A percentile compares a stretch with the other conserved stretches of the same genome.
Evolutionary conservation across 2,797 vertebrate genomes (phyloP).

Genomic region (Mallotus villosus): DNA sequence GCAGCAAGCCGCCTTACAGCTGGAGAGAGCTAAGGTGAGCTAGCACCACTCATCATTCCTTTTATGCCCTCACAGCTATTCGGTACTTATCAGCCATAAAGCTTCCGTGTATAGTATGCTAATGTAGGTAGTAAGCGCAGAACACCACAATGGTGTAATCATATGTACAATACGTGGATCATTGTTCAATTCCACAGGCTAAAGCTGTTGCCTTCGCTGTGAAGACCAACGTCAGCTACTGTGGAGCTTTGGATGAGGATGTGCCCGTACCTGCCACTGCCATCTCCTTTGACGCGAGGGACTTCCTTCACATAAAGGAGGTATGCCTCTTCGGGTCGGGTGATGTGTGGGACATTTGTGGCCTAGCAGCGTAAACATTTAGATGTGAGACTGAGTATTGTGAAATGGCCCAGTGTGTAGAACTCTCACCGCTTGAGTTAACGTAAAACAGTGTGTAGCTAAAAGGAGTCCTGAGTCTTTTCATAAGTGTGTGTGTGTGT

Average conservation of each 20-base stretch:
- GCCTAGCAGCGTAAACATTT: not conserved
- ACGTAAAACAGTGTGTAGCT: not conserved
- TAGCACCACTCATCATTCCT: not conserved
- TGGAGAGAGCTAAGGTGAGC: constrained; percentile 93
- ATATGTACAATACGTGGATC: not conserved
- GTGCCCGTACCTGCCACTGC: constrained; percentile 90
- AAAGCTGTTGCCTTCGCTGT: constrained; percentile 95
- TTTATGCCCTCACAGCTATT: not conserved
- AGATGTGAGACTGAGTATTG: too few relatives aligned
- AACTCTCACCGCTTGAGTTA: not conserved
- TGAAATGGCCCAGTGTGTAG: not conserved
- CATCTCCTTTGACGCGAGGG: constrained; percentile 93
- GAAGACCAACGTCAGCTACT: constrained; percentile 92
- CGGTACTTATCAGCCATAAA: not conserved
- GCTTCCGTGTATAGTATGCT: not conserved
- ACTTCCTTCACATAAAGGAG: constrained; percentile 98
- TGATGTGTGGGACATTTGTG: not conserved
- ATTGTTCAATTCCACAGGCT: constrained; percentile 65
- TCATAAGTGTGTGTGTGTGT: not conserved
- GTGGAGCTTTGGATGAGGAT: constrained; percentile 85
- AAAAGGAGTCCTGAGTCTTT: not conserved
- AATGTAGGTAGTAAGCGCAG: not conserved
- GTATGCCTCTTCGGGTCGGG: constrained; percentile 52
- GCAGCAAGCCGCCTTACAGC: constrained; percentile 89
- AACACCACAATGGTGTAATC: not conserved